A percentile compares a stretch with the other conserved stretches of the same genome.
These are phyloP conservation scores for Okapia johnstoni DNA, from an alignment of 2,113 vertebrate genomes.

Conservation along the genomic window DNA sequence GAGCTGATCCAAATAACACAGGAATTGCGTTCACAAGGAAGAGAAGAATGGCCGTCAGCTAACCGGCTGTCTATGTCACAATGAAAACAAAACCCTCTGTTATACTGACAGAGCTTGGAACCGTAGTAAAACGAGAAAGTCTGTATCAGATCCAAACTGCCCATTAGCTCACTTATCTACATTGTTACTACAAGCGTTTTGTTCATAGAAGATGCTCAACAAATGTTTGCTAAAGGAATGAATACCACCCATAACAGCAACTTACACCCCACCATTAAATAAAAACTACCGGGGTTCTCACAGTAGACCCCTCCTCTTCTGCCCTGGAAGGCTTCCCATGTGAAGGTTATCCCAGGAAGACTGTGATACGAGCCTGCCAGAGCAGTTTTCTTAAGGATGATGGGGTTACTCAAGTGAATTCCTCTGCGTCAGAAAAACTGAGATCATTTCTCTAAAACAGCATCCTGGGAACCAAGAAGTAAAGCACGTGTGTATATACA, in stretches of 20 bases:
- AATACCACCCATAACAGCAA: not conserved
- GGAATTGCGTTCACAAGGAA: not conserved
- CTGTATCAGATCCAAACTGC: not conserved
- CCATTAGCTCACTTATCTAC: not conserved
- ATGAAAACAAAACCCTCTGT: not conserved
- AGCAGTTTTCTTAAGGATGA: not conserved
- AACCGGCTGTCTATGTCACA: not conserved
- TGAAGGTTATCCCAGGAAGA: not conserved
- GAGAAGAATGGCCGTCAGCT: not conserved
- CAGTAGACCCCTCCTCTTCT: not conserved
- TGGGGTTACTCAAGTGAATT: not conserved
- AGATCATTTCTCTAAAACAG: not conserved
- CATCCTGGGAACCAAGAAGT: not conserved
- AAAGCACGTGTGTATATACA: not conserved
- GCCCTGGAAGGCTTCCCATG: not conserved
- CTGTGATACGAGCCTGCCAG: not conserved
- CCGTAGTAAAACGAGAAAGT: not conserved
- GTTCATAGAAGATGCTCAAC: not conserved
- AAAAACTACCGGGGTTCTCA: not conserved
- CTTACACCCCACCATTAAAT: not conserved
- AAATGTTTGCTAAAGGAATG: conserved; percentile 13
- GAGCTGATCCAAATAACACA: not conserved
- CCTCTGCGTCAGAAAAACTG: not conserved
- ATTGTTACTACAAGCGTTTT: not conserved
- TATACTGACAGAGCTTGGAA: not conserved